phyloP scores from a whole-genome alignment of 2,113 vertebrate species.

The Myiopsitta monachus region DNA sequence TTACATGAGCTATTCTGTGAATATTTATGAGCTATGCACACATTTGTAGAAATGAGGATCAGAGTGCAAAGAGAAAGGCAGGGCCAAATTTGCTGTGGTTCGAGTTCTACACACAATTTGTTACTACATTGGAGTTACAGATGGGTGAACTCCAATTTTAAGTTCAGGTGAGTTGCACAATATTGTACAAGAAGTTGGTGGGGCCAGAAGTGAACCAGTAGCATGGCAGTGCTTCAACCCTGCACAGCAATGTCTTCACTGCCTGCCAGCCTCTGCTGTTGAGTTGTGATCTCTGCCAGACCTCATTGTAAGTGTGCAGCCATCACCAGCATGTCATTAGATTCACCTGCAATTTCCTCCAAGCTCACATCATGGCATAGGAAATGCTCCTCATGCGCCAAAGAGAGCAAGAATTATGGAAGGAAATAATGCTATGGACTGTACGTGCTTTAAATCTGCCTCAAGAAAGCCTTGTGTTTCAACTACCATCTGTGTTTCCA shows the following conservation, averaged over 20 bases:
- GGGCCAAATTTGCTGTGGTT: background rate
- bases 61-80: conserved; percentile 2
- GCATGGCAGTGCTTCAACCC: fast-evolving
- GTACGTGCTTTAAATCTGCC: background rate
- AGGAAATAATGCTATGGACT: background rate
- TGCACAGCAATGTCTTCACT: background rate
- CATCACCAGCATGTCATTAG: no score
- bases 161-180: background rate
- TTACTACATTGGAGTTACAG: background rate
- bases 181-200: background rate
- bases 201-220: background rate
- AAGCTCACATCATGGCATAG: fast-evolving
- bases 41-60: conserved; percentile 18
- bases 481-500: background rate
- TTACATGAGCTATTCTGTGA: conserved; percentile 11
- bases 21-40: conserved; percentile 43
- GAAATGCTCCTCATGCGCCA: background rate
- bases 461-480: background rate
- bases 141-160: background rate
- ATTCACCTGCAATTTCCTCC: background rate
- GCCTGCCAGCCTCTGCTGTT: background rate
- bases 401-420: background rate
- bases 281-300: background rate
- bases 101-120: background rate
- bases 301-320: background rate